Base-by-base conservation (phyloP, 2,113 vertebrate species). In the Axis porcinus region DNA sequence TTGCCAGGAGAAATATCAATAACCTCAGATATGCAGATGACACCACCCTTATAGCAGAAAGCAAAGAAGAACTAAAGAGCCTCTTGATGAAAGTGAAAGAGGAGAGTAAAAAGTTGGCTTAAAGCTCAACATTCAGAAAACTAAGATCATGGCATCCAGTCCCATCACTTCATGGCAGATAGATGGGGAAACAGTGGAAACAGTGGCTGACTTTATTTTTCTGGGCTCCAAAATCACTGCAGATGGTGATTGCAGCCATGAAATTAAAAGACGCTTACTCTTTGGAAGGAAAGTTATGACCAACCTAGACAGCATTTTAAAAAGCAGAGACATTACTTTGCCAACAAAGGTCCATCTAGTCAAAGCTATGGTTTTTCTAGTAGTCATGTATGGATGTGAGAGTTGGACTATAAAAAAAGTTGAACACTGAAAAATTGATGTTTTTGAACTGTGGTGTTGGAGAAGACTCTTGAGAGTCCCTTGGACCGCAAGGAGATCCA, bases 401-500 rank as follows among this genome's bases (percentile, higher is more conserved):
- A 19, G 33, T n/a, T n/a, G 16, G 33, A n/a, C 33, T n/a, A 19
- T 19, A 1, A 67, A 19, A 10, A 67, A 19, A 67, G 16, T 9
- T 67, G 33, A 67, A 2, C 2, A 1, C 33, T 0, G 0, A 67
- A 67, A 5, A 67, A n/a, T 10, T 67, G 16, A 67, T 67, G 33
- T 16, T 67, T 67, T 67, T 67, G 16, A n/a, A 10, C 64, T 67
- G 64, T n/a, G 16, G 16, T n/a, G 33, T 67, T 67, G 64, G 8
- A 36, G 8, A 19, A 67, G 33, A 67, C 8, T n/a, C 16, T n/a
- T 67, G 64, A 36, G 33, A 21, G 33, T 67, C 64, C 8, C 33
- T 67, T 36, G 9, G 64, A 36, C 33, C 1, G 64, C 16, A 67
- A 36, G 4, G 33, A 67, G 64, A 67, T 67, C 33, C 33, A 67